Evolutionary conservation across 2,797 vertebrate genomes (phyloP).

Genomic region (Oryzias sinensis): DNA sequence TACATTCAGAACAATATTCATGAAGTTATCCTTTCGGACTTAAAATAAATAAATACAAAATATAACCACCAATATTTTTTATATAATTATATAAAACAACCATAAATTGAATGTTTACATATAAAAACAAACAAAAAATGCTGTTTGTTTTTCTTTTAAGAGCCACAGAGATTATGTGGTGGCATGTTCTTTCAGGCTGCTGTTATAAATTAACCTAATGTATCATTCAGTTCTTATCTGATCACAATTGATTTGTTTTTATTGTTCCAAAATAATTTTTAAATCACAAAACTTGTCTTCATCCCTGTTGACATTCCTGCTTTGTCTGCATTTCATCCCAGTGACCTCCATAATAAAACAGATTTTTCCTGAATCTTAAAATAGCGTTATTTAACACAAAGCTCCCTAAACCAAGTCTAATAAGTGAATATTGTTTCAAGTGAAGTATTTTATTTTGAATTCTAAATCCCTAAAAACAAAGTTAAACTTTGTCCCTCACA

Average conservation of each 20-base stretch:
- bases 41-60: neutral
- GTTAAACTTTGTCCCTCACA: too few species aligned
- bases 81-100: neutral
- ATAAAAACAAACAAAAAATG: too few species aligned
- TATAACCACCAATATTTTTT: neutral
- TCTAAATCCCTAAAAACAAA: too few species aligned
- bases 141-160: too few species aligned
- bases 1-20: neutral
- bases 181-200: neutral
- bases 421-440: too few species aligned
- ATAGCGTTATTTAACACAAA: too few species aligned
- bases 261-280: neutral
- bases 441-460: too few species aligned
- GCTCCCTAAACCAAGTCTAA: too few species aligned
- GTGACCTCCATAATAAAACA: too few species aligned
- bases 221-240: conserved; percentile 42
- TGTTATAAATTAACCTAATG: conserved; percentile 1
- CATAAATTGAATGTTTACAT: neutral
- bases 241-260: conserved; percentile 56
- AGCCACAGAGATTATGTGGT: too few species aligned
- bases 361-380: too few species aligned
- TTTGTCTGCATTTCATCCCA: too few species aligned
- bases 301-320: neutral
- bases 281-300: conserved; percentile 8
- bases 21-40: neutral